These are phyloP conservation scores for Cynoglossus semilaevis DNA, from an alignment of 2,113 vertebrate genomes.

Conservation along the genomic window DNA sequence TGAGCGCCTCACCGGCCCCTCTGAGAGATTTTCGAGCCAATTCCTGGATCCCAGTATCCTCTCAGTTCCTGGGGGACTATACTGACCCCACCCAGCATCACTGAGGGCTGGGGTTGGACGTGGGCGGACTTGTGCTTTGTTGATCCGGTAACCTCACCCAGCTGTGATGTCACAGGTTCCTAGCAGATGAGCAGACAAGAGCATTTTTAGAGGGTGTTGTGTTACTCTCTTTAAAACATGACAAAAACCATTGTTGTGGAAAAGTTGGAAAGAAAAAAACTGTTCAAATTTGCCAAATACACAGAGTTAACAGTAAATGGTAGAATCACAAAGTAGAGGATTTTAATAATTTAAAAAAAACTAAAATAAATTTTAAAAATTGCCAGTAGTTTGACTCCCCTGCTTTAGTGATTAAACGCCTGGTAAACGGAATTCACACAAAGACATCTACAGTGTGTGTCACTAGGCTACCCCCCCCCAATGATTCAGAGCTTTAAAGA, in stretches of 20 bases:
- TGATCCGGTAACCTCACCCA: not conserved
- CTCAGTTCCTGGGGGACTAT: not conserved
- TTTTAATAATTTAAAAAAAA: too few relatives aligned
- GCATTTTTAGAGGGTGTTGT: not conserved
- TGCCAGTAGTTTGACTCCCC: too few relatives aligned
- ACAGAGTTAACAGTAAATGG: not conserved
- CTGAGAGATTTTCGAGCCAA: not conserved
- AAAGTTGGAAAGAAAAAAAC: not conserved
- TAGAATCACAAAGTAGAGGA: too few relatives aligned
- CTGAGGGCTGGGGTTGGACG: slow-evolving; percentile 1
- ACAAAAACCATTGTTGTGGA: not conserved
- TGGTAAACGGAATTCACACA: too few relatives aligned
- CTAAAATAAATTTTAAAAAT: too few relatives aligned
- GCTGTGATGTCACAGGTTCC: not conserved
- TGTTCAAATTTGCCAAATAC: not conserved
- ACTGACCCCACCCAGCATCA: slow-evolving; percentile 6
- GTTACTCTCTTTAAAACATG: slow-evolving; percentile 3
- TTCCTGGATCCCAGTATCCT: not conserved
- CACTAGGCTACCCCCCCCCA: too few relatives aligned
- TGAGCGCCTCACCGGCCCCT: not conserved
- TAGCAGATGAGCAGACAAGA: slow-evolving; percentile 6
- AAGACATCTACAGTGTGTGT: not conserved
- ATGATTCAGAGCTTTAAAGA: too few relatives aligned
- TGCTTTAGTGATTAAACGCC: too few relatives aligned
- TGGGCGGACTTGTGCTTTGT: slow-evolving; percentile 13